Percentiles rank a stretch among this genome's conserved stretches.
Evolutionary conservation across 2,797 vertebrate genomes (phyloP).

Genomic region (Cryptoprocta ferox): DNA sequence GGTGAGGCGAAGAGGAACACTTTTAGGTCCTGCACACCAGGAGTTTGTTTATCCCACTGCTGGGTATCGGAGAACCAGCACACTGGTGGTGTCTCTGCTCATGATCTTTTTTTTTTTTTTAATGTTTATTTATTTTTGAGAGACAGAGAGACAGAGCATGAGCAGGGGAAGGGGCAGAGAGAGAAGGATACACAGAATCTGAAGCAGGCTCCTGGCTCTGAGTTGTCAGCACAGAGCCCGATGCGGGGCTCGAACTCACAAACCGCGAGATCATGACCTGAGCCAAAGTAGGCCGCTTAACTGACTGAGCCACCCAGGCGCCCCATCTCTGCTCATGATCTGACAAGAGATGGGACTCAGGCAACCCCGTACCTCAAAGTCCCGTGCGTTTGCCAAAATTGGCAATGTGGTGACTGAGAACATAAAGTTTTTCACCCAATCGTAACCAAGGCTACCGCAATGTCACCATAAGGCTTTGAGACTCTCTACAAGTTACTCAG

Average conservation of each 20-base stretch:
- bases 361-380: not conserved
- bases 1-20: not conserved
- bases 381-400: not conserved
- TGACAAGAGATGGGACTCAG: not conserved
- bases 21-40: not conserved
- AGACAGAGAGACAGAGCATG: too few relatives aligned
- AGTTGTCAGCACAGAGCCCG: too few relatives aligned
- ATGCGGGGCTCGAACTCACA: too few relatives aligned
- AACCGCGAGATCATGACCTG: too few relatives aligned
- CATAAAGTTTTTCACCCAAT: not conserved
- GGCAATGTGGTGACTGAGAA: not conserved
- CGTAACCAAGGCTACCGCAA: not conserved
- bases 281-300: too few relatives aligned
- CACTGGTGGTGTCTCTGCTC: not conserved
- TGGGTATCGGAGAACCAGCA: too few relatives aligned
- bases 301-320: too few relatives aligned
- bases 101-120: too few relatives aligned
- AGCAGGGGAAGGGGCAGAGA: too few relatives aligned
- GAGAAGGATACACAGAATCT: too few relatives aligned
- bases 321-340: not conserved
- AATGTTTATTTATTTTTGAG: too few relatives aligned
- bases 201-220: too few relatives aligned
- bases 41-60: not conserved
- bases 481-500: not conserved
- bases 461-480: not conserved